Conservation (phyloP, 2,888 invertebrate genomes). For the Phyto melanocephala region DNA sequence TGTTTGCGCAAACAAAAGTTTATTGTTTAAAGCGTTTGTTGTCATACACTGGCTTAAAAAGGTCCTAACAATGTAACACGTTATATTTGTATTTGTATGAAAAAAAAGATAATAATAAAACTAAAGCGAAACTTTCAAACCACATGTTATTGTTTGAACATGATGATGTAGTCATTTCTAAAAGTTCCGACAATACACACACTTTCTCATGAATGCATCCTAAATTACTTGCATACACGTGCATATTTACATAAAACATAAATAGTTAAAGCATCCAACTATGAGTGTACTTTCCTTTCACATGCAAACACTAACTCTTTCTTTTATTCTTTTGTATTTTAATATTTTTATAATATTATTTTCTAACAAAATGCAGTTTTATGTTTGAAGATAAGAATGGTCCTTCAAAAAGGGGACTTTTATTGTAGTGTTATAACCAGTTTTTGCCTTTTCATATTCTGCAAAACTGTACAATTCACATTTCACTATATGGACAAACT, state of each 20-base stretch:
- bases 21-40: slow-evolving; percentile 36
- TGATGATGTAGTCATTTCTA: slow-evolving; percentile 28
- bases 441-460: no score
- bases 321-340: not conserved
- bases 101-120: not conserved
- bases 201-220: not conserved
- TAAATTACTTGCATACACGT: not conserved
- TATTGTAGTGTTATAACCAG: no score
- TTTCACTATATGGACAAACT: no score
- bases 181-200: not conserved
- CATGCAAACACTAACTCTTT: not conserved
- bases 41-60: slow-evolving; percentile 31
- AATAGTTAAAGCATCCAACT: slow-evolving; percentile 2
- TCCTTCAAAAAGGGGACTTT: not conserved
- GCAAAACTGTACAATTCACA: no score
- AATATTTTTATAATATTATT: not conserved
- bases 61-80: slow-evolving; percentile 1
- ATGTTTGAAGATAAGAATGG: not conserved
- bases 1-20: slow-evolving; percentile 47
- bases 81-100: not conserved
- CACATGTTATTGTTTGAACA: slow-evolving; percentile 42
- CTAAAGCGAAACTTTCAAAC: slow-evolving; percentile 19
- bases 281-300: slow-evolving; percentile 2
- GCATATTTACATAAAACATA: not conserved
- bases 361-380: not conserved